Evolutionary conservation across 1,140 invertebrate species (phyloP), one percentile per base, ranked within the genome.

Genomic region (Drosophila nigromelanica): DNA sequence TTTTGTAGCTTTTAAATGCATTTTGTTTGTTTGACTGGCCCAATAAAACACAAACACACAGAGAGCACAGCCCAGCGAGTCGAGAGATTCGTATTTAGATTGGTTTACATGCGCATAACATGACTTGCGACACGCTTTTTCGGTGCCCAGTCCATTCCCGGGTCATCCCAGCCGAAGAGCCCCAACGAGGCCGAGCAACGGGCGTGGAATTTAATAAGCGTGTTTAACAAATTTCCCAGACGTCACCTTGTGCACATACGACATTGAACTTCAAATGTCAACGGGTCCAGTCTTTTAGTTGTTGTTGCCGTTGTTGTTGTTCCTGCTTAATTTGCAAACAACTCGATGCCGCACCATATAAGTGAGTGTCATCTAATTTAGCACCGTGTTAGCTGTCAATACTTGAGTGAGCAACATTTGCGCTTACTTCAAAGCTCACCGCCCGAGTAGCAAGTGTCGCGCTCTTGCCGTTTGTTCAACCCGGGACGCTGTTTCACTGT

Each of bases 1-100:
- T 89, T 87, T 87, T 87, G 83, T 87, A 79, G 83, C 83, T 87
- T 83, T 87, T 89, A 87, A 87, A 87, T 90, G 86, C 86, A 90
- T 89, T 90, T 89, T 90, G 87, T 89, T 89, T 86, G 86, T 86
- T 78, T 78, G 67, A 78, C 68, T 85, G 83, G 76, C 70, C 79
- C 83, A 89, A 89, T 89, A 89, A 89, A 83, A 71, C 85, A 80
- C 64, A 50, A 21, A 40, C 37, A 40, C 47, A 52, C 48, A n/a
- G 51, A 42, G 48, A 4, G 39, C 63, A 42, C 14, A 35, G n/a
- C 27, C 24, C 18, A 42, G 43, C 27, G 12, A 15, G 37, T 6
- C 35, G 24, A 56, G 58, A 70, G 62, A 67, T 67, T 58, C 82
- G 76, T 89, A 81, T 91, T 91, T 90, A 90, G 80, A 90, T 91